These are phyloP conservation scores for Cabera pusaria DNA, from an alignment of 2,888 invertebrate genomes.

Conservation along the genomic window DNA sequence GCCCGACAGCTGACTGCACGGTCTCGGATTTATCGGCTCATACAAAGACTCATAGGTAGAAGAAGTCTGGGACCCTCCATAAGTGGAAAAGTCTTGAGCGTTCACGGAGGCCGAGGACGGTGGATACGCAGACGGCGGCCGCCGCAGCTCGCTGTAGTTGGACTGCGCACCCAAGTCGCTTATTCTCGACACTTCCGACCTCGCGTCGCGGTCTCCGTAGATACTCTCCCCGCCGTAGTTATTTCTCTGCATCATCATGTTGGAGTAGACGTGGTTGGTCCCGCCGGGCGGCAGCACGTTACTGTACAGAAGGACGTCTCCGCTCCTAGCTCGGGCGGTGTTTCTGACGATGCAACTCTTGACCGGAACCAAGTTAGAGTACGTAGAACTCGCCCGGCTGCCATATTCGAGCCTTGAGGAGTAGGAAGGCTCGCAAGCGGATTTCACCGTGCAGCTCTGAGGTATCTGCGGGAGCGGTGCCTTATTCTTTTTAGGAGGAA, in stretches of 20 bases:
- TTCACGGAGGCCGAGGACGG: conserved; percentile 76
- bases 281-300: conserved; percentile 76
- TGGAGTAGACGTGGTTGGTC: conserved; percentile 77
- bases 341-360: conserved; percentile 78
- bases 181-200: conserved; percentile 75
- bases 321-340: conserved; percentile 63
- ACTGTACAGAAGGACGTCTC: conserved; percentile 73
- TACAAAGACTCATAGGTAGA: conserved; percentile 86
- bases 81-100: conserved; percentile 81
- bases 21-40: conserved; percentile 85
- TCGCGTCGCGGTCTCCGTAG: conserved; percentile 64
- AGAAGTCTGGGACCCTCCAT: conserved; percentile 84
- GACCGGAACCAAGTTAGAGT: conserved; percentile 78
- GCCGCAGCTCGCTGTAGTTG: conserved; percentile 84
- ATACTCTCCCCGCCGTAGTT: conserved; percentile 76
- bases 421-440: conserved; percentile 89
- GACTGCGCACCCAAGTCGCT: conserved; percentile 82
- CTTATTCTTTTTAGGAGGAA: conserved; percentile 77
- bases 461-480: conserved; percentile 85
- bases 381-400: conserved; percentile 73
- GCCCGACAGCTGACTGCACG: conserved; percentile 84
- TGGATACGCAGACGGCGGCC: conserved; percentile 83
- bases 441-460: conserved; percentile 89
- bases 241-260: conserved; percentile 73
- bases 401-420: conserved; percentile 86